Evolutionary conservation across 2,113 vertebrate genomes (phyloP), one percentile per base, ranked within the genome.

Genomic region (Upupa epops): DNA sequence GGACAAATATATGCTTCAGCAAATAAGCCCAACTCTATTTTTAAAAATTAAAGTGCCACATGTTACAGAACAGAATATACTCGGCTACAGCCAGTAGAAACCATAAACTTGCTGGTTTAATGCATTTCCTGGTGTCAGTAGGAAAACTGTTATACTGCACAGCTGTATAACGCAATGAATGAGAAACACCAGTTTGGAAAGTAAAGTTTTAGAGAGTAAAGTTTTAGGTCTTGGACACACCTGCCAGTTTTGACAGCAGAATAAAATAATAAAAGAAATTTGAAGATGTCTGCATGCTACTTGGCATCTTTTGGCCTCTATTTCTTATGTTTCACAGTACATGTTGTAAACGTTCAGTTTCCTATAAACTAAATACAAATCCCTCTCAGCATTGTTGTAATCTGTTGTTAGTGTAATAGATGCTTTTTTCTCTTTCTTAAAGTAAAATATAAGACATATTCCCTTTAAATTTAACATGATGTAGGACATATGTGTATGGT

Each of bases 21-120:
- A 84, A 66, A 86, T 3, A 21, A 92, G 46, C 26, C 1, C 46
- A 87, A 22, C 9, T 52, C 54, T 32, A 17, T 45, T 86, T 82
- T 46, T 59, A 29, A 32, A 66, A 34, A 17, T 52, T 28, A 4
- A 94, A 82, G n/a, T 85, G 81, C 81, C 90, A 80, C 93, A 95
- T 87, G 92, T 82, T 92, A 55, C 68, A 51, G n/a, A 89, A 29
- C 45, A 79, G 51, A 93, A 85, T 15, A 72, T 15, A 59, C 42
- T 71, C 63, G n/a, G 48, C 74, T 66, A 70, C 49, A 77, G 86
- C 79, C 91, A 93, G 66, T 26, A 75, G 78, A 73, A 94, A 68
- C 92, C 72, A 91, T 86, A 89, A 94, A 92, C 66, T 83, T 93
- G 79, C 83, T 93, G 86, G 68, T 81, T 95, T 96, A 86, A 90